Percentiles rank a stretch among this genome's conserved stretches.
Conservation (phyloP, 2,888 invertebrate genomes). For the Acanthosepion lycidas region DNA sequence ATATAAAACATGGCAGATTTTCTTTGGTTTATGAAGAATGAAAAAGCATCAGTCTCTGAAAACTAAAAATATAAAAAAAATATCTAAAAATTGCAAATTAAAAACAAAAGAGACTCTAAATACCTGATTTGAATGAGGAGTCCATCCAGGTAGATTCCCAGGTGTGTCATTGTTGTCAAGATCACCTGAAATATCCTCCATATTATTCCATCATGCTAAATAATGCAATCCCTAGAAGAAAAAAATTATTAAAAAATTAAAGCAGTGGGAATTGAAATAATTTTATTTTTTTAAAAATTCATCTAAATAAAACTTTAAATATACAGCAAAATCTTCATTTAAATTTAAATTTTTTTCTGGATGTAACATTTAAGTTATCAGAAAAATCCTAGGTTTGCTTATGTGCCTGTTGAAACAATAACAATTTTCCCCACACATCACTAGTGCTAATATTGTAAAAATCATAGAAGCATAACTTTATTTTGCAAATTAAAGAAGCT, state of each 20-base stretch:
- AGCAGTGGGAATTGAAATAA: too few species aligned
- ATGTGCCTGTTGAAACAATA: too few species aligned
- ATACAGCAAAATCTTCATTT: not conserved
- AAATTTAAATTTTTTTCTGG: not conserved
- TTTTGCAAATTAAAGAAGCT: too few species aligned
- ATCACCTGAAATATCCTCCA: not conserved
- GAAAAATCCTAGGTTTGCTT: not conserved
- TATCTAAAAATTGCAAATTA: not conserved
- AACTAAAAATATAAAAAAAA: not conserved
- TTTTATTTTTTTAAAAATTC: not conserved
- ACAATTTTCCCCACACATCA: too few species aligned
- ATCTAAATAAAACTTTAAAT: not conserved
- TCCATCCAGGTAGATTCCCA: slow-evolving; percentile 10
- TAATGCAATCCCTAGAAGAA: not conserved
- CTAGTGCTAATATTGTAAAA: too few species aligned
- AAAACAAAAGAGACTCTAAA: not conserved
- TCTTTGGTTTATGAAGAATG: too few species aligned
- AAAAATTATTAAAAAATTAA: not conserved
- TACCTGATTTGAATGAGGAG: slow-evolving; percentile 14
- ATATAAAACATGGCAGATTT: too few species aligned
- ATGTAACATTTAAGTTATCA: not conserved
- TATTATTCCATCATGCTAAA: slow-evolving; percentile 23
- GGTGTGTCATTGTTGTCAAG: slow-evolving; percentile 18
- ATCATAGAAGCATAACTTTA: too few species aligned
- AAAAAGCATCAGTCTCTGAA: too few species aligned